Conservation (phyloP, 2,113 vertebrate genomes). For the Pachypanchax playfairii region DNA sequence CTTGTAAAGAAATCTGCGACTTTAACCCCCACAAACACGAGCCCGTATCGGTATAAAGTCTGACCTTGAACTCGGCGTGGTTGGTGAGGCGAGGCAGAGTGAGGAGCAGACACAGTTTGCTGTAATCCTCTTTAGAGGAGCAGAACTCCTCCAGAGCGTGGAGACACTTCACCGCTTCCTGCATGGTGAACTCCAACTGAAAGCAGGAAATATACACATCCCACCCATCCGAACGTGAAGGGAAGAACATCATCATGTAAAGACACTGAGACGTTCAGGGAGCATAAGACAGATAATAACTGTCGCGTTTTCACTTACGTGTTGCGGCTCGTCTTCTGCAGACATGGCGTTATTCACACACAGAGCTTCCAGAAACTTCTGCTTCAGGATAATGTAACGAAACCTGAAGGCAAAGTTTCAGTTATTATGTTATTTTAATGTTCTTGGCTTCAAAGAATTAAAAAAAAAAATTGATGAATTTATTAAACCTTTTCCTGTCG, state of each 20-base stretch:
- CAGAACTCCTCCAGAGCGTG: conserved; percentile 94
- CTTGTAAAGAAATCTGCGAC: not conserved
- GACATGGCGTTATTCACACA: conserved; percentile 99
- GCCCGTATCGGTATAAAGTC: not conserved
- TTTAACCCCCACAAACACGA: not conserved
- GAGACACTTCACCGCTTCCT: conserved; percentile 95
- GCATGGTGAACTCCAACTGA: conserved; percentile 96
- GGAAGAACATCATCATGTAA: too few relatives aligned
- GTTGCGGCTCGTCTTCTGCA: conserved; percentile 92
- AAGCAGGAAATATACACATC: conserved; percentile 5
- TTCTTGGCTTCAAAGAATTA: not conserved
- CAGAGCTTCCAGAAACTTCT: conserved; percentile 97
- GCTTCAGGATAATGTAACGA: conserved; percentile 95
- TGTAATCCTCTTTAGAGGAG: conserved; percentile 95
- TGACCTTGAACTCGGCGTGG: conserved; percentile 92
- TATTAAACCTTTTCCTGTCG: conserved; percentile 90
- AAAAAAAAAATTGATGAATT: not conserved
- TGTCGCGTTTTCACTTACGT: conserved; percentile 81
- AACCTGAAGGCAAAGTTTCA: conserved; percentile 80
- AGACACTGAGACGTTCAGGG: too few relatives aligned
- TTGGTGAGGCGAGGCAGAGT: conserved; percentile 96
- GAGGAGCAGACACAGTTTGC: conserved; percentile 94
- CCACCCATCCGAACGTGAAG: not conserved
- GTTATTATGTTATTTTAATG: too few relatives aligned
- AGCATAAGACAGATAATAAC: too few relatives aligned